Evolutionary conservation across 2,888 invertebrate genomes (phyloP), one percentile per base, ranked within the genome.

Genomic region (Hypercompe scribonia): DNA sequence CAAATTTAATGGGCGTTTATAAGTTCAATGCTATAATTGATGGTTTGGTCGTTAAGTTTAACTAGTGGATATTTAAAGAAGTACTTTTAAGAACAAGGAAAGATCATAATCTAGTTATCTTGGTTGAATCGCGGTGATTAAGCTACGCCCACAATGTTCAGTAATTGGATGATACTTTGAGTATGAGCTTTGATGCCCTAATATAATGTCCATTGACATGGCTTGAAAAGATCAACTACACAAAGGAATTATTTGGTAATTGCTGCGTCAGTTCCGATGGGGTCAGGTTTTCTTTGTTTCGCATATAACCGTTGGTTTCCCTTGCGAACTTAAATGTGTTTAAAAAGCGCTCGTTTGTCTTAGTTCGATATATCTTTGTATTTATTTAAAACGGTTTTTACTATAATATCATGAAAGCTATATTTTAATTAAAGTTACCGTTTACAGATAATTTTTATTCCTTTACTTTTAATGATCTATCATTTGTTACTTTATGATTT

Each of bases 101-200:
- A 73, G 78, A 81, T 73, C 65, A 81, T 78, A 76, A 65, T 76
- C 78, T 71, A 78, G 80, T 78, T 83, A 84, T 83, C 84, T 80
- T 69, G 72, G 67, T 77, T 74, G 66, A 76, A 81, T 84, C 80
- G 66, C 28, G 70, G 73, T 74, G 74, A 78, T 84, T 78, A 80
- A 77, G 74, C 58, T 75, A 79, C 84, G 79, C 84, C 84, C 75
- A 84, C 84, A 76, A 70, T 72, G 68, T 36, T 50, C 75, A 65
- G 70, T 84, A 84, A 84, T 84, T 83, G 83, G 84, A 79, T 77
- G 78, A 75, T 70, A 70, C 72, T 72, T 61, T 75, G 66, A 50
- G 58, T 65, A 65, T 69, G 63, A 71, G 80, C 73, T 76, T 65
- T 70, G 73, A 70, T 65, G 73, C 63, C 73, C 50, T 36, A 69